A percentile compares a stretch with the other conserved stretches of the same genome.
Conservation (phyloP, 2,888 invertebrate species). For the Nemotelus pantherinus region DNA sequence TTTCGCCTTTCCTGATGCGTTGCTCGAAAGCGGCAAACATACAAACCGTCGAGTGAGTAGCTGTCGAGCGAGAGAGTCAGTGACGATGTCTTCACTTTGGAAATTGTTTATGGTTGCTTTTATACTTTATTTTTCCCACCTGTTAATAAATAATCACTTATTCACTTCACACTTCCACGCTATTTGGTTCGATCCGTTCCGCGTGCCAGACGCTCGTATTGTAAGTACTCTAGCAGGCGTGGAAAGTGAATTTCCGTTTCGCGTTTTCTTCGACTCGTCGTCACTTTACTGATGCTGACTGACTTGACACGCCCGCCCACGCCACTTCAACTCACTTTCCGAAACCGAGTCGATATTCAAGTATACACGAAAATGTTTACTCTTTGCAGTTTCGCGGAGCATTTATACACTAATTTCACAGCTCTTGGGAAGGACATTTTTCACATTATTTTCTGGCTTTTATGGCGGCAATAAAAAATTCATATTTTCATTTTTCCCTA, state of each 20-base stretch:
- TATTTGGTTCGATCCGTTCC: constrained; percentile 3
- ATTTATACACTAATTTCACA: constrained; percentile 3
- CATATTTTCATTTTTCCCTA: constrained; percentile 16
- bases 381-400: constrained; percentile 9
- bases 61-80: background rate
- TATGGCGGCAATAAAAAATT: constrained; percentile 26
- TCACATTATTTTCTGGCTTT: constrained; percentile 22
- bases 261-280: background rate
- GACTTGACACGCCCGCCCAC: too few species aligned
- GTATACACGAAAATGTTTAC: constrained; percentile 28
- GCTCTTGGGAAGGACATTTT: constrained; percentile 32
- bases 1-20: background rate
- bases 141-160: constrained; percentile 42
- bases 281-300: background rate
- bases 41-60: background rate
- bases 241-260: background rate
- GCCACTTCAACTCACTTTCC: background rate
- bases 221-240: too few species aligned
- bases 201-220: background rate
- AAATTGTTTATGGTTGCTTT: constrained; percentile 41
- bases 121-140: constrained; percentile 32
- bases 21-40: background rate
- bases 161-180: background rate
- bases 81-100: constrained; percentile 31
- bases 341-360: background rate